Evolutionary conservation across 1,140 invertebrate species (phyloP), one percentile per base, ranked within the genome.

Genomic region (Rhynchophorus ferrugineus): DNA sequence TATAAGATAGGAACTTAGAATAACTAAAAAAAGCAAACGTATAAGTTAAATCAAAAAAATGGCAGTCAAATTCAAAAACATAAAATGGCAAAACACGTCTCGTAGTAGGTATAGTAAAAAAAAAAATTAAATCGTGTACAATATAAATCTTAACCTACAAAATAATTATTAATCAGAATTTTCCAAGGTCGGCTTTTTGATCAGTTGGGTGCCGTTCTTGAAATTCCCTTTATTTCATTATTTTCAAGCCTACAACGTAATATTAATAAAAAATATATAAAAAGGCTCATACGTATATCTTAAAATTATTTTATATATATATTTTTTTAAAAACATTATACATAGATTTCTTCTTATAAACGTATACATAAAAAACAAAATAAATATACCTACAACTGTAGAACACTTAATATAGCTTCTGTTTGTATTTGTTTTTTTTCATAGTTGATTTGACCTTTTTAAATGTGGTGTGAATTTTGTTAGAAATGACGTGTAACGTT

Each of bases 1-100:
- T 54, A 59, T 56, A 62, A 58, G 54, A 62, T 66, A 66, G 64
- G 64, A 65, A 66, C 64, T 61, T 62, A 66, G 62, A 60, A 35
- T 57, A 59, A 57, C 56, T 58, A 63, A 38, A 49, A 50, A 54
- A 61, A 63, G 51, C 53, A 34, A 57, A 54, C 44, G 42, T 54
- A 61, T 62, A 61, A 62, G 52, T 64, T 62, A 62, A 59, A 57
- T 49, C 36, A 59, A 55, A 58, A 57, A 63, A 64, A 64, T 66
- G 64, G 64, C 64, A 66, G 64, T 66, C 64, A 59, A 62, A 59
- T 57, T 59, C 44, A 57, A 56, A 60, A 58, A 49, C 49, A 54
- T 58, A 64, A 57, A 66, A 65, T 64, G 64, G 64, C 64, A 64
- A 63, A 54, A 43, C 44, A 52, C 34, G 54, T 47, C 20, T 20